Percentiles rank a stretch among this genome's conserved stretches.
Conservation (phyloP, 2,888 invertebrate genomes). For the Drosophila paracracens region DNA sequence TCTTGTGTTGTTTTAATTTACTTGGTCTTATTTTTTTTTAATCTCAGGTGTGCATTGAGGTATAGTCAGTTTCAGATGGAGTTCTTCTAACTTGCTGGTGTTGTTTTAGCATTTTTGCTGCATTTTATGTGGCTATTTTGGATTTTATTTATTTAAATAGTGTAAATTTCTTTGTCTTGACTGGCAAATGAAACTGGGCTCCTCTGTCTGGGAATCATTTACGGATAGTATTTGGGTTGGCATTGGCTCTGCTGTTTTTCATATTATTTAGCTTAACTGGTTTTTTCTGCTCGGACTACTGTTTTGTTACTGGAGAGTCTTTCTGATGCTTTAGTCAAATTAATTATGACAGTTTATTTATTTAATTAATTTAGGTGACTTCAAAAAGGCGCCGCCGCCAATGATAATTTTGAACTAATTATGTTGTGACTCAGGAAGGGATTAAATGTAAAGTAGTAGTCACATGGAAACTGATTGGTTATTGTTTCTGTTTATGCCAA, state of each 20-base stretch:
- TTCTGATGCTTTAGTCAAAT: constrained; percentile 63
- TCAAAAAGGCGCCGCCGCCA: constrained; percentile 53
- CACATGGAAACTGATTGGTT: constrained; percentile 16
- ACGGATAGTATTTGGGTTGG: constrained; percentile 69
- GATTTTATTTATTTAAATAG: constrained; percentile 59
- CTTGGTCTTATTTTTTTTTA: constrained; percentile 5
- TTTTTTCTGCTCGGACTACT: constrained; percentile 34
- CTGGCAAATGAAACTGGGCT: neutral
- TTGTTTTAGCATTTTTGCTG: constrained; percentile 29
- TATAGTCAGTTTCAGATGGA: constrained; percentile 34
- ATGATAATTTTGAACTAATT: constrained; percentile 46
- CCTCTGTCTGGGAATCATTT: constrained; percentile 49
- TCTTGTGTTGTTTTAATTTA: constrained; percentile 1
- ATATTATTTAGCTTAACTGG: constrained; percentile 27
- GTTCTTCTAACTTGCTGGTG: constrained; percentile 9
- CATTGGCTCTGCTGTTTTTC: constrained; percentile 41
- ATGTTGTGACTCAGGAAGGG: constrained; percentile 75
- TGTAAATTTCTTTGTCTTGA: constrained; percentile 55
- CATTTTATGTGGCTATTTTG: constrained; percentile 41
- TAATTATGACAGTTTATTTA: constrained; percentile 81
- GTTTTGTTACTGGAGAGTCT: constrained; percentile 29
- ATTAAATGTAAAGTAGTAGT: constrained; percentile 48
- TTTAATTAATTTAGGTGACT: constrained; percentile 69
- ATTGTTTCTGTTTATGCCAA: constrained; percentile 4
- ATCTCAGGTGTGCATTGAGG: constrained; percentile 50